Percentiles rank a stretch among this genome's conserved stretches.
Evolutionary conservation across 2,113 vertebrate species (phyloP).

Genomic region (Oreochromis niloticus): DNA sequence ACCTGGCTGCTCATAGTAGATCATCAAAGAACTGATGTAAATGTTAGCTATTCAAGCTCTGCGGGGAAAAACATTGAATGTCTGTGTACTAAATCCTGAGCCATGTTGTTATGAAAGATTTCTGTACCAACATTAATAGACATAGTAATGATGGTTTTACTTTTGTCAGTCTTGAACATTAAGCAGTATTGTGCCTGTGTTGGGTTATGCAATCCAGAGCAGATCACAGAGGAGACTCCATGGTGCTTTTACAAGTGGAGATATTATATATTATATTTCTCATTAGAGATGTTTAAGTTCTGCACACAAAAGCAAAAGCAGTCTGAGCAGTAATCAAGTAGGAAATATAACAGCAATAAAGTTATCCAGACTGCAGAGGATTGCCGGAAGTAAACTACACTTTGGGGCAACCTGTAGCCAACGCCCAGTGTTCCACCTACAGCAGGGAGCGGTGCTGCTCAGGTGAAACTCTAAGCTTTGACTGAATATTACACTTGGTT

Average conservation of each 20-base stretch:
- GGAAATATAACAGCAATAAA: not conserved
- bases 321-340: not conserved
- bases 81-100: not conserved
- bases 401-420: not conserved
- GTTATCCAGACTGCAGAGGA: not conserved
- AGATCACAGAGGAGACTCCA: not conserved
- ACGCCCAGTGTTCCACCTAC: not conserved
- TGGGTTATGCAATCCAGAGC: not conserved
- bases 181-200: not conserved
- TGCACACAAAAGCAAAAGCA: not conserved
- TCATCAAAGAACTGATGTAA: not conserved
- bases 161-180: not conserved
- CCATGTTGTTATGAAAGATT: not conserved
- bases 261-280: not conserved
- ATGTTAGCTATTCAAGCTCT: not conserved
- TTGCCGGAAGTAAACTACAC: not conserved
- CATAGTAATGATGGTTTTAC: not conserved
- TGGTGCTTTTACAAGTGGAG: not conserved
- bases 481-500: not conserved
- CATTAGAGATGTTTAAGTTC: not conserved
- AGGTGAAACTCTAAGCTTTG: not conserved
- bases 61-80: not conserved
- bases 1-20: not conserved
- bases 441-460: not conserved
- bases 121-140: not conserved